Percentiles rank a stretch among this genome's conserved stretches.
Evolutionary conservation across 2,797 vertebrate species (phyloP).

Genomic region (Molossus molossus): DNA sequence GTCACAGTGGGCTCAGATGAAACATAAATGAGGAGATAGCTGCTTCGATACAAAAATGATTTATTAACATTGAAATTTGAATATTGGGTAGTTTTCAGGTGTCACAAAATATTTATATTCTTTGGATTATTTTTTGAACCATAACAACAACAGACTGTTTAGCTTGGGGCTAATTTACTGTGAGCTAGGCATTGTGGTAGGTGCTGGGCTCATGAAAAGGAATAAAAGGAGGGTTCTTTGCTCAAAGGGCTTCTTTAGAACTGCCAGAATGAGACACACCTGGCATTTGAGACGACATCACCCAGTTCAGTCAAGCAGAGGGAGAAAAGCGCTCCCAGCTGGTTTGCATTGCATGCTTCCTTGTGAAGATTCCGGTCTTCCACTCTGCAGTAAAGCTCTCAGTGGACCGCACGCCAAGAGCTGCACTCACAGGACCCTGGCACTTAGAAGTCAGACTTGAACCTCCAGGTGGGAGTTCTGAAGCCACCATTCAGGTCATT

Average conservation of each 20-base stretch:
- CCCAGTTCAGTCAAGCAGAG: background rate
- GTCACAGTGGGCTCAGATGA: background rate
- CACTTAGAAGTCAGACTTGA: slow-evolving; percentile 75
- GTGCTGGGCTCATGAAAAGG: background rate
- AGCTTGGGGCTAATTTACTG: background rate
- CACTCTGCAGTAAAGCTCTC: slow-evolving; percentile 53
- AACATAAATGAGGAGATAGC: background rate
- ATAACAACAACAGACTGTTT: background rate
- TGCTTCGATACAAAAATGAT: background rate
- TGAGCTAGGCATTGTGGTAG: background rate
- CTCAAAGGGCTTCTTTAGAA: background rate
- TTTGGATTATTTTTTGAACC: background rate
- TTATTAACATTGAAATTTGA: background rate
- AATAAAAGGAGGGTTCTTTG: background rate
- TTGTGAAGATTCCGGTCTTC: slow-evolving; percentile 31
- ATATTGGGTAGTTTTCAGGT: background rate
- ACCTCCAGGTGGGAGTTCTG: slow-evolving; percentile 54
- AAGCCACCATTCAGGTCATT: slow-evolving; percentile 53
- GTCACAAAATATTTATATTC: background rate
- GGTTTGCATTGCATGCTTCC: background rate
- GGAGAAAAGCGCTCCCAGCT: background rate
- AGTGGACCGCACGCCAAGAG: slow-evolving; percentile 34
- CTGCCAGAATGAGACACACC: background rate
- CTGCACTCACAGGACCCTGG: slow-evolving; percentile 42
- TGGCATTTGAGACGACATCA: background rate